Percentiles rank a stretch among this genome's conserved stretches.
phyloP scores from a whole-genome alignment of 2,113 vertebrate genomes.

The Ammospiza caudacuta region DNA sequence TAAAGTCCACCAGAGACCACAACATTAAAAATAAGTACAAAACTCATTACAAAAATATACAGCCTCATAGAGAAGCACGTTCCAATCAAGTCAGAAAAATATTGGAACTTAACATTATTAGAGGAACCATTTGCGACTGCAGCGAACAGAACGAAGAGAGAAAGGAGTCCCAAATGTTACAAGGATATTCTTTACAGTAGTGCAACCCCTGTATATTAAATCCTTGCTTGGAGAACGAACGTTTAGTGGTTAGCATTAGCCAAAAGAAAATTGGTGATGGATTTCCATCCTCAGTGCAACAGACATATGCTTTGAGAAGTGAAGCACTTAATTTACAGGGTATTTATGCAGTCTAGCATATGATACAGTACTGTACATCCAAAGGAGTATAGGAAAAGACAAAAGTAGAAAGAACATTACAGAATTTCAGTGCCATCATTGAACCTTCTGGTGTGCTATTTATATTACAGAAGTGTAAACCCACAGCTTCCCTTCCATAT shows the following conservation, averaged over 20 bases:
- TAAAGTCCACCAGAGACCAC: constrained; percentile 82
- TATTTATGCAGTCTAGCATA: constrained; percentile 78
- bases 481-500: constrained; percentile 35
- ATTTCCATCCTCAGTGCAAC: constrained; percentile 83
- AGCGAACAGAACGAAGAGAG: constrained; percentile 73
- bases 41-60: constrained; percentile 96
- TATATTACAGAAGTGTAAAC: constrained; percentile 68
- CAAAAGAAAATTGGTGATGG: constrained; percentile 77
- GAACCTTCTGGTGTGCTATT: constrained; percentile 66
- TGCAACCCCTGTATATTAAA: constrained; percentile 74
- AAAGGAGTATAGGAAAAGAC: constrained; percentile 79
- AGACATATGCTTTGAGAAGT: constrained; percentile 78
- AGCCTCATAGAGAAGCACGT: constrained; percentile 92
- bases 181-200: constrained; percentile 75
- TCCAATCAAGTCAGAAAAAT: constrained; percentile 84
- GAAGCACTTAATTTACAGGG: constrained; percentile 79
- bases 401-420: constrained; percentile 80
- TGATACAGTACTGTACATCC: constrained; percentile 80
- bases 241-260: constrained; percentile 73
- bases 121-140: constrained; percentile 78
- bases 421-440: constrained; percentile 74
- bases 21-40: constrained; percentile 88
- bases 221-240: constrained; percentile 68
- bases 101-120: constrained; percentile 83
- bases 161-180: constrained; percentile 74